phyloP scores from a whole-genome alignment of 2,797 vertebrate species.

The Gallinago solitaria region DNA sequence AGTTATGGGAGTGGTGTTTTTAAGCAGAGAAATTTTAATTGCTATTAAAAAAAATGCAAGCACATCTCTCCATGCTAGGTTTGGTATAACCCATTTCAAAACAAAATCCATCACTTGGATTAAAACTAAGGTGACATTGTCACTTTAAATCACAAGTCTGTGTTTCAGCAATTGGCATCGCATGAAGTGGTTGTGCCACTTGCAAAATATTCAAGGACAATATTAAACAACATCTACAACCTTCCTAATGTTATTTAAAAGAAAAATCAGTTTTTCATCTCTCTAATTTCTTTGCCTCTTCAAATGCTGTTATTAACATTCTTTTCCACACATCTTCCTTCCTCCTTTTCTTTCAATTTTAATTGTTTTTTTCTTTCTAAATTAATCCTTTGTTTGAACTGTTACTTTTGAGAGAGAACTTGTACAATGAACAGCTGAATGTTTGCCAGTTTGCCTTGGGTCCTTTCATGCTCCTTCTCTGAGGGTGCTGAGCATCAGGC shows the following conservation, averaged over 20 bases:
- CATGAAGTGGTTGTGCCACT: conserved; percentile 7
- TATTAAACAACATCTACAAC: conserved; percentile 36
- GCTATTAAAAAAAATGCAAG: conserved; percentile 1
- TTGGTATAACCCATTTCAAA: neutral
- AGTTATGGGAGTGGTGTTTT: neutral
- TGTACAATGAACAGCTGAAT: neutral
- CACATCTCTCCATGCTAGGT: neutral
- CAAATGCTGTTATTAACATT: conserved; percentile 50
- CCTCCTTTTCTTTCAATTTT: neutral
- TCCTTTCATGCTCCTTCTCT: conserved; percentile 10
- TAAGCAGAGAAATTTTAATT: neutral
- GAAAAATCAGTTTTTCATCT: neutral
- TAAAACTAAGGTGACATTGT: conserved; percentile 52
- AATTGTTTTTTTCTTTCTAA: conserved; percentile 45
- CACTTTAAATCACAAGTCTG: conserved; percentile 56
- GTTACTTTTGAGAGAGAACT: conserved; percentile 31
- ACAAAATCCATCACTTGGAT: conserved; percentile 28
- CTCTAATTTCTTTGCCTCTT: conserved; percentile 15
- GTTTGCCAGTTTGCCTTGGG: conserved; percentile 21
- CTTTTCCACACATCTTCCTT: conserved; percentile 12
- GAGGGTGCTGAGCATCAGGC: conserved; percentile 28
- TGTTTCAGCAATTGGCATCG: conserved; percentile 48
- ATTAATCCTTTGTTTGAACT: conserved; percentile 68
- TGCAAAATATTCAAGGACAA: conserved; percentile 46
- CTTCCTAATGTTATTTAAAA: conserved; percentile 21